phyloP scores from a whole-genome alignment of 2,888 invertebrate genomes.

The Drosophila limbata region DNA sequence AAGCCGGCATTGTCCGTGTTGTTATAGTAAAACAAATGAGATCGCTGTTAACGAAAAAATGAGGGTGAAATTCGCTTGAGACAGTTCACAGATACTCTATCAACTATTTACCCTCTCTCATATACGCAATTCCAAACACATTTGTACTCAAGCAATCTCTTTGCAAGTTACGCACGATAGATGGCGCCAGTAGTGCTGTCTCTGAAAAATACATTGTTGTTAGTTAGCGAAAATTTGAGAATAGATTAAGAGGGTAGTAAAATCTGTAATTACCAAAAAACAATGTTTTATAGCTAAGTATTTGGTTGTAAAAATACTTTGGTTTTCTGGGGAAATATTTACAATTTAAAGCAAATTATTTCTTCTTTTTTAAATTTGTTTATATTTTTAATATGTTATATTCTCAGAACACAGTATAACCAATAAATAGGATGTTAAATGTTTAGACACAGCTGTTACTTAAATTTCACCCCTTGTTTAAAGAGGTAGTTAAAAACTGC shows the following conservation, averaged over 20 bases:
- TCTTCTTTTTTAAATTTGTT: no score
- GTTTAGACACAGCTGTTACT: no score
- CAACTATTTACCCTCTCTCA: background rate
- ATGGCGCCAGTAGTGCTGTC: background rate
- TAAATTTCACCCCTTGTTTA: no score
- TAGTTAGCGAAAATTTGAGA: background rate
- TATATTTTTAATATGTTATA: no score
- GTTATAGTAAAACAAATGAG: constrained; percentile 13
- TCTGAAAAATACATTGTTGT: background rate
- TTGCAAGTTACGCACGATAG: background rate
- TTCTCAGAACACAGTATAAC: no score
- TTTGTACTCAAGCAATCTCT: background rate
- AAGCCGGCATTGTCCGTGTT: constrained; percentile 11
- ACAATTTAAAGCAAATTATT: background rate
- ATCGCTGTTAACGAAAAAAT: no score
- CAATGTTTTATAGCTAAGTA: background rate
- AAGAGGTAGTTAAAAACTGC: no score
- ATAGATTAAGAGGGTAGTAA: background rate
- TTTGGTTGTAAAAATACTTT: background rate
- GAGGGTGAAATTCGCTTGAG: background rate
- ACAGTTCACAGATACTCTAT: background rate
- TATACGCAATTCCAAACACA: background rate
- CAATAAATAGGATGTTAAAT: no score
- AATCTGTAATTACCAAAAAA: background rate
- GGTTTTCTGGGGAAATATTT: background rate